Percentiles rank a stretch among this genome's conserved stretches.
phyloP scores from a whole-genome alignment of 2,113 vertebrate genomes.

The Leptobrachium leishanense region DNA sequence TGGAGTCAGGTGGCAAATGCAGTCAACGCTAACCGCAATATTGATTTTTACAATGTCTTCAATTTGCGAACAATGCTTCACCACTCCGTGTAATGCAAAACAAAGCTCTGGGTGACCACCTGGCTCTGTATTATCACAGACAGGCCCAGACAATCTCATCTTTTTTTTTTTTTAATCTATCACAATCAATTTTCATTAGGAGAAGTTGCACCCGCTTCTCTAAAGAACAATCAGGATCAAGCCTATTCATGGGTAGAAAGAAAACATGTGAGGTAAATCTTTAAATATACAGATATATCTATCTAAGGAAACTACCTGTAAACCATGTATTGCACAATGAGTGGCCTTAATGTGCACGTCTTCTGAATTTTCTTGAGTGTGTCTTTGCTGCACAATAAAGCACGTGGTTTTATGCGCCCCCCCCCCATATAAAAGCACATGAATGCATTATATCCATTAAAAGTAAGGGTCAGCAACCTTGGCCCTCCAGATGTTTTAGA shows the following conservation, averaged over 20 bases:
- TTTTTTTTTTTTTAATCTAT: background rate
- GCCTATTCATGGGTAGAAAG: background rate
- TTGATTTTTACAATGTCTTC: slow-evolving; percentile 44
- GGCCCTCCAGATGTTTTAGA: too few relatives aligned
- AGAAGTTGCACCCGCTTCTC: background rate
- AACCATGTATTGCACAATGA: too few relatives aligned
- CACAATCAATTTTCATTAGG: slow-evolving; percentile 28
- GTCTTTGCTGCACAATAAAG: too few relatives aligned
- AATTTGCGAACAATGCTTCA: slow-evolving; percentile 39
- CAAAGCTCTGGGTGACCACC: slow-evolving; percentile 26
- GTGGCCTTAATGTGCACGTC: too few relatives aligned
- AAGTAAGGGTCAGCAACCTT: too few relatives aligned
- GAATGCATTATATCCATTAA: too few relatives aligned
- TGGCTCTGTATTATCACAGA: slow-evolving; percentile 13
- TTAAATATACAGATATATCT: too few relatives aligned
- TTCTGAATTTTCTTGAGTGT: too few relatives aligned
- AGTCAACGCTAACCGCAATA: slow-evolving; percentile 32
- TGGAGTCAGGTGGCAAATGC: slow-evolving; percentile 40
- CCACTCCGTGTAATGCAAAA: slow-evolving; percentile 32
- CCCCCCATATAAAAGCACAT: too few relatives aligned
- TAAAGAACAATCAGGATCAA: background rate
- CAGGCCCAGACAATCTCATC: background rate
- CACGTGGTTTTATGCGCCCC: too few relatives aligned
- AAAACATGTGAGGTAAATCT: too few relatives aligned
- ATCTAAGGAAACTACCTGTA: too few relatives aligned